Evolutionary conservation across 2,888 invertebrate species (phyloP).

Genomic region (Asteroscopus sphinx): DNA sequence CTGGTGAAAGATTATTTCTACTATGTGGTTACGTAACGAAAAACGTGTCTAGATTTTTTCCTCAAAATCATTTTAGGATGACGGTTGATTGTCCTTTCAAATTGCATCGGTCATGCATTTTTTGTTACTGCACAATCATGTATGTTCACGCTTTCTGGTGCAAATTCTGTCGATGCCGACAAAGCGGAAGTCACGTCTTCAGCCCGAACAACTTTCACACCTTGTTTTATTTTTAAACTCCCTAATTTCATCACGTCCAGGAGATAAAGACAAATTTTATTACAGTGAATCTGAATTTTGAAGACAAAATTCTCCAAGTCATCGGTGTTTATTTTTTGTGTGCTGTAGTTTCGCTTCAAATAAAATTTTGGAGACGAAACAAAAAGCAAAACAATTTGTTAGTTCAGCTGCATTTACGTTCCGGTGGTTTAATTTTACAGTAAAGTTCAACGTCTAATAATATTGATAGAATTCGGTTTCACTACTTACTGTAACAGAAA

Average conservation of each 20-base stretch:
- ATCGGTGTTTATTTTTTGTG: conserved; percentile 23
- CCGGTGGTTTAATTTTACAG: conserved; percentile 41
- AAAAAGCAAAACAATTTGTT: conserved; percentile 42
- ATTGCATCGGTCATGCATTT: conserved; percentile 47
- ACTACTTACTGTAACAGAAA: conserved; percentile 48
- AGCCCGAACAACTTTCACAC: conserved; percentile 60
- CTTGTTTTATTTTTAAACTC: conserved; percentile 54
- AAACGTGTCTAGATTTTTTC: conserved; percentile 21
- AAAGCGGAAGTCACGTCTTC: conserved; percentile 64
- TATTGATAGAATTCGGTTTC: conserved; percentile 52
- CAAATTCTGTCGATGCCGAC: conserved; percentile 23
- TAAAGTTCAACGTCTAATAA: conserved; percentile 45
- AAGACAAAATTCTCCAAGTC: conserved; percentile 31
- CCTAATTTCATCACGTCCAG: conserved; percentile 63
- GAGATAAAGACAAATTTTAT: conserved; percentile 65
- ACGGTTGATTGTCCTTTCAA: conserved; percentile 42
- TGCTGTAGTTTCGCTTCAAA: conserved; percentile 46
- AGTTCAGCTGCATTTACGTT: conserved; percentile 52
- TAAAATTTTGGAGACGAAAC: conserved; percentile 28
- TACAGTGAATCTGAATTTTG: conserved; percentile 51
- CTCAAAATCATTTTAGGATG: conserved; percentile 20
- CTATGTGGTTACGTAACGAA: conserved; percentile 22
- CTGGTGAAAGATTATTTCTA: conserved; percentile 30
- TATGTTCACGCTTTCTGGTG: conserved; percentile 44
- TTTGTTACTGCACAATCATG: conserved; percentile 33